Evolutionary conservation across 2,113 vertebrate species (phyloP), one percentile per base, ranked within the genome.

Genomic region (Procavia capensis): DNA sequence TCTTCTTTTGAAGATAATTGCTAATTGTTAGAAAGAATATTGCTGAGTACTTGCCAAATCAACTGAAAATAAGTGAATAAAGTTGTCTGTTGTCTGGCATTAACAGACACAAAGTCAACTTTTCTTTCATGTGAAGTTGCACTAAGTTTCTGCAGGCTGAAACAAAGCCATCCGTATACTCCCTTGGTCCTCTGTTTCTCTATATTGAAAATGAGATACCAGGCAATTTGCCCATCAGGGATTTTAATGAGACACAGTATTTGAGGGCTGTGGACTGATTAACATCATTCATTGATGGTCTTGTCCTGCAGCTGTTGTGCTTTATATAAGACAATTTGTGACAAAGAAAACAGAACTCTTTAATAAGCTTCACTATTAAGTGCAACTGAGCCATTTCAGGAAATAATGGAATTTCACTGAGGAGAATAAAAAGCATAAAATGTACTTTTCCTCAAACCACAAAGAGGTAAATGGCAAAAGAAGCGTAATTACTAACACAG

Each of bases 261-360:
- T 94, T 87, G 78, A 93, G 86, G 25, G 34, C 81, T 90, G 19
- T 75, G 84, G 96, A 92, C 93, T 88, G 80, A 93, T 29, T 90
- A 92, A 84, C 96, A 75, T 74, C 87, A 90, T 90, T 92, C 88
- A 82, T 66, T 92, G 90, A 47, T 88, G 76, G 41, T 91, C 61
- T 93, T 94, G 72, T 96, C 97, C 95, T 93, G 78, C 81, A 96
- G 95, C 81, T 96, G 70, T 72, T 88, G 54, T 93, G 82, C 74
- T 93, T 94, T 94, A 45, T 95, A 36, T 27, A n/a, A 90, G 72
- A 95, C 47, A 94, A 31, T 91, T 80, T 83, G 68, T 80, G 90
- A 85, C 57, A 93, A 93, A 92, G 45, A 96, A 97, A 96, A 59
- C 10, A 47, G 64, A 88, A 31, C 47, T 92, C 74, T 90, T 90